A percentile compares a stretch with the other conserved stretches of the same genome.
phyloP scores from a whole-genome alignment of 1,140 invertebrate species.

The Sitobion miscanthi region DNA sequence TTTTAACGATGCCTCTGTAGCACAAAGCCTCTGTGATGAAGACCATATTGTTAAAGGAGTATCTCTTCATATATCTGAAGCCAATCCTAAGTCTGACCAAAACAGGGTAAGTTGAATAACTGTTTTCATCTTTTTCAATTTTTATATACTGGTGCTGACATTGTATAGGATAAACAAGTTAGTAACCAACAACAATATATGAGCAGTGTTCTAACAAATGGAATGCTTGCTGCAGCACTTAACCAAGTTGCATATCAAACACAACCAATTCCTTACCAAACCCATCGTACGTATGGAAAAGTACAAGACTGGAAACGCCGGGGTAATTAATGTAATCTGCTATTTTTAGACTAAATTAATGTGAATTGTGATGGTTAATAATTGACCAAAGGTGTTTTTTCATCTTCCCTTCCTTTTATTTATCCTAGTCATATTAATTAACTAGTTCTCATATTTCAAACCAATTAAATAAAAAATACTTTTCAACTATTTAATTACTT shows the following conservation, averaged over 20 bases:
- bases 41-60: constrained; percentile 96
- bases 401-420: constrained; percentile 19
- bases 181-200: constrained; percentile 49
- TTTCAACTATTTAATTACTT: constrained; percentile 26
- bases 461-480: neutral
- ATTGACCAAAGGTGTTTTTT: neutral
- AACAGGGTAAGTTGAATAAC: constrained; percentile 58
- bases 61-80: constrained; percentile 94
- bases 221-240: constrained; percentile 51
- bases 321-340: constrained; percentile 46
- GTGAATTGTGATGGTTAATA: constrained; percentile 45
- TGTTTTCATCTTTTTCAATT: neutral
- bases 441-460: constrained; percentile 35
- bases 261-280: constrained; percentile 43
- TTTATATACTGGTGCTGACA: neutral
- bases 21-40: constrained; percentile 92
- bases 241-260: constrained; percentile 50
- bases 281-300: constrained; percentile 50
- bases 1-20: constrained; percentile 92
- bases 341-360: constrained; percentile 43
- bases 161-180: constrained; percentile 50
- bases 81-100: constrained; percentile 85
- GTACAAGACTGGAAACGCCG: constrained; percentile 55
- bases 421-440: constrained; percentile 42
- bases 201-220: constrained; percentile 45